Conservation (phyloP, 23 tunicate genomes). For the Trididemnum clinides region DNA sequence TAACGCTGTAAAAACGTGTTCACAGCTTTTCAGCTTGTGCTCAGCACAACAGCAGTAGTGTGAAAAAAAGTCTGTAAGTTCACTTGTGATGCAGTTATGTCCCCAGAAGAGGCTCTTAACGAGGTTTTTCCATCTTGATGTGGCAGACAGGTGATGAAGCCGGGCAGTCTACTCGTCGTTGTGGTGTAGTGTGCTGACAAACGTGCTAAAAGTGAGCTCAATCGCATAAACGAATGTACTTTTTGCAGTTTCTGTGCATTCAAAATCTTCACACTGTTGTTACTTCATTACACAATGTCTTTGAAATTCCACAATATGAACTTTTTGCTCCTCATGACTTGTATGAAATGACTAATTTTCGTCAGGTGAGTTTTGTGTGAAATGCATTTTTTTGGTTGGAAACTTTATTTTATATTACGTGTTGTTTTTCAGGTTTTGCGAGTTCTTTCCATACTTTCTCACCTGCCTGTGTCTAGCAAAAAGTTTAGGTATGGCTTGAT, state of each 20-base stretch:
- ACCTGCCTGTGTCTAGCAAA: constrained; percentile 19
- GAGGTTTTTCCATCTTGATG: too few species aligned
- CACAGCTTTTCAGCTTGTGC: too few species aligned
- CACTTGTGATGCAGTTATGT: too few species aligned
- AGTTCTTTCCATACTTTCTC: constrained; percentile 49
- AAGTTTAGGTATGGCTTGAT: constrained; percentile 42
- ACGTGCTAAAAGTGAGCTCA: too few species aligned
- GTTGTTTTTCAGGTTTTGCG: constrained; percentile 46
- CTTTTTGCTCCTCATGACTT: constrained; percentile 54
- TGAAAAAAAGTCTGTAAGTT: too few species aligned
- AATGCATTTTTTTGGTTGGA: background rate
- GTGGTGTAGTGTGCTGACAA: too few species aligned
- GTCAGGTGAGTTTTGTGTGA: constrained; percentile 52
- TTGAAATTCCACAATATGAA: constrained; percentile 43
- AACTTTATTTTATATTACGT: background rate
- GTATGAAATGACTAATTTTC: constrained; percentile 82
- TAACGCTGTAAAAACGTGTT: too few species aligned
- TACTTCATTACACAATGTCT: constrained; percentile 39
- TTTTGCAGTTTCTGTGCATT: constrained; percentile 77
- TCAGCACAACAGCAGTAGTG: too few species aligned
- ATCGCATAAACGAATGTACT: constrained; percentile 7
- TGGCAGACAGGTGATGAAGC: too few species aligned
- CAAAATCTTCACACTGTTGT: constrained; percentile 74
- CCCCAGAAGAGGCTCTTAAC: too few species aligned
- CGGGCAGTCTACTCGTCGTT: too few species aligned